These are phyloP conservation scores for Pluvianellus socialis DNA, from an alignment of 2,113 vertebrate genomes.

Conservation along the genomic window DNA sequence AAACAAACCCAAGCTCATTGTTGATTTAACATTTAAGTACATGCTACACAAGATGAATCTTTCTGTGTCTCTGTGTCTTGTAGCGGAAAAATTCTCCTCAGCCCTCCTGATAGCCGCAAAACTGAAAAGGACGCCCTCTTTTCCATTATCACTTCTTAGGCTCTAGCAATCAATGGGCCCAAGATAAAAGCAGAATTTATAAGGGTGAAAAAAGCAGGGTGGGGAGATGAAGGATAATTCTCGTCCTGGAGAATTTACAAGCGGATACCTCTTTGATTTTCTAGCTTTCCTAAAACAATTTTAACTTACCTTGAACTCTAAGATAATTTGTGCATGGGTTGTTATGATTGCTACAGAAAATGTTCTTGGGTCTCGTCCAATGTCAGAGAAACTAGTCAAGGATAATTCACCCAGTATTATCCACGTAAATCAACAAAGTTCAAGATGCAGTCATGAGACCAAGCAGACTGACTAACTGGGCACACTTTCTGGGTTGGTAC, in stretches of 20 bases:
- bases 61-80: background rate
- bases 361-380: background rate
- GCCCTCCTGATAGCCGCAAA: background rate
- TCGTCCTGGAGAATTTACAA: background rate
- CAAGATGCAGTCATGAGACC: background rate
- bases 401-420: background rate
- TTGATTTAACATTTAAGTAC: background rate
- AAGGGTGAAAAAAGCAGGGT: fast-evolving
- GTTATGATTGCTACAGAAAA: background rate
- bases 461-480: background rate
- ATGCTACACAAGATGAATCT: background rate
- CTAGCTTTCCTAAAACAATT: background rate
- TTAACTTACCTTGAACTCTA: background rate
- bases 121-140: background rate
- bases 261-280: background rate
- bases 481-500: background rate
- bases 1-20: background rate
- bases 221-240: background rate
- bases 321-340: background rate
- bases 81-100: background rate
- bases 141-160: background rate
- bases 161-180: background rate
- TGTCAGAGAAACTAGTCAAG: background rate
- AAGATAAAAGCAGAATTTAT: background rate
- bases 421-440: background rate